Conservation (phyloP, 2,888 invertebrate genomes). For the Cryptus viduatorius region DNA sequence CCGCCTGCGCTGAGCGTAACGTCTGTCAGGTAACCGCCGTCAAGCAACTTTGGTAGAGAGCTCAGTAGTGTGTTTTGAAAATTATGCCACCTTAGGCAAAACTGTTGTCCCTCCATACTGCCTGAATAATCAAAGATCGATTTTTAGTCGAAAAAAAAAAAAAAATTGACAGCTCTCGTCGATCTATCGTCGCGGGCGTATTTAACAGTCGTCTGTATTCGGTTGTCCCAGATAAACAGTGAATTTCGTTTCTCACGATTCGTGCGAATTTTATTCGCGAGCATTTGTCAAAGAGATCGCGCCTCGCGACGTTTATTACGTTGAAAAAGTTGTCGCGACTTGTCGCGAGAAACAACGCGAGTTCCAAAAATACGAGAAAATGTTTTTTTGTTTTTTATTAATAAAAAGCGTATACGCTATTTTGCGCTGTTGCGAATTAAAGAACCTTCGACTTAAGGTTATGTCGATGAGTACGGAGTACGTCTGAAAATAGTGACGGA, state of each 20-base stretch:
- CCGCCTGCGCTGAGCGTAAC: constrained; percentile 95
- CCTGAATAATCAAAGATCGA: constrained; percentile 75
- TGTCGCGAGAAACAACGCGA: neutral
- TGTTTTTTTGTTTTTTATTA: neutral
- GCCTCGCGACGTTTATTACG: constrained; percentile 27
- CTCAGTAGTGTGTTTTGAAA: constrained; percentile 91
- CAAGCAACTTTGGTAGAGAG: constrained; percentile 91
- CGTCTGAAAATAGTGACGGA: constrained; percentile 65
- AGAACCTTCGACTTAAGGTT: constrained; percentile 71
- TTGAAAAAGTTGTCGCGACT: neutral
- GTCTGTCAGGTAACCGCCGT: constrained; percentile 93
- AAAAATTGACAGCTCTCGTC: neutral
- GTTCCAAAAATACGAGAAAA: neutral
- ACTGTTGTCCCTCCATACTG: constrained; percentile 89
- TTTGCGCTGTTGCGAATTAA: neutral
- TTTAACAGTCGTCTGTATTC: neutral
- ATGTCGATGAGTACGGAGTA: constrained; percentile 66
- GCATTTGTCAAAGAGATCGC: neutral
- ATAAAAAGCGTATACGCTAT: neutral
- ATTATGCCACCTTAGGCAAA: constrained; percentile 95
- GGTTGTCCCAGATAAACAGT: constrained; percentile 8
- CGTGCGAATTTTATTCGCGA: neutral
- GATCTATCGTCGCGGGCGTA: neutral
- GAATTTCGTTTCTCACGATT: constrained; percentile 32
- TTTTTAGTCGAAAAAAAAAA: neutral